Evolutionary conservation across 1,140 invertebrate genomes (phyloP).

Genomic region (Drosophila kepulauana): DNA sequence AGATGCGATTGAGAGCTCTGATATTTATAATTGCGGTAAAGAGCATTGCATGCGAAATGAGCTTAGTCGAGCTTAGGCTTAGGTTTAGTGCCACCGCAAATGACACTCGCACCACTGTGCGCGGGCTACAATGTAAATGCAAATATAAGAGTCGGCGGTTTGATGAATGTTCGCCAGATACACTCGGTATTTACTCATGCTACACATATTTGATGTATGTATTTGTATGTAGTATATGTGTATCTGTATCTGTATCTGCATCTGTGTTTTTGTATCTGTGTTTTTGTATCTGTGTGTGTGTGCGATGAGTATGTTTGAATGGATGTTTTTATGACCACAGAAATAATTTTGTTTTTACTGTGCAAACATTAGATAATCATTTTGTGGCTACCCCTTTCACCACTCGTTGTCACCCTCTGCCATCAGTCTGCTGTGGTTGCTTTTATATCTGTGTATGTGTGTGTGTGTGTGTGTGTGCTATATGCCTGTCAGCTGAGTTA

Average conservation of each 20-base stretch:
- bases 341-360: conserved; percentile 79
- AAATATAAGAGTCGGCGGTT: conserved; percentile 58
- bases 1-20: not conserved
- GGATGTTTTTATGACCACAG: conserved; percentile 72
- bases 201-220: not conserved
- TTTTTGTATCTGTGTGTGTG: conserved; percentile 2
- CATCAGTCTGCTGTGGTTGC: not conserved
- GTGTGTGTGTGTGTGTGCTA: conserved; percentile 32
- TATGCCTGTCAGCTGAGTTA: conserved; percentile 19
- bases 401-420: not conserved
- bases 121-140: conserved; percentile 62
- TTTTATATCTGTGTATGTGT: not conserved
- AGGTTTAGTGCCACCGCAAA: not conserved
- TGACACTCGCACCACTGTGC: conserved; percentile 45
- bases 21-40: conserved; percentile 5
- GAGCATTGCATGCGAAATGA: too few relatives aligned
- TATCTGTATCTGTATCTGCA: not conserved
- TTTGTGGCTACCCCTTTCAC: conserved; percentile 36
- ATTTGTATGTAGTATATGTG: too few relatives aligned
- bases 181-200: conserved; percentile 45
- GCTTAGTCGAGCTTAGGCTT: not conserved
- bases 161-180: conserved; percentile 58
- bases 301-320: conserved; percentile 29
- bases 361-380: conserved; percentile 80
- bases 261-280: not conserved